Percentiles rank a stretch among this genome's conserved stretches.
These are phyloP conservation scores for Austrofundulus limnaeus DNA, from an alignment of 2,113 vertebrate species.

Conservation along the genomic window DNA sequence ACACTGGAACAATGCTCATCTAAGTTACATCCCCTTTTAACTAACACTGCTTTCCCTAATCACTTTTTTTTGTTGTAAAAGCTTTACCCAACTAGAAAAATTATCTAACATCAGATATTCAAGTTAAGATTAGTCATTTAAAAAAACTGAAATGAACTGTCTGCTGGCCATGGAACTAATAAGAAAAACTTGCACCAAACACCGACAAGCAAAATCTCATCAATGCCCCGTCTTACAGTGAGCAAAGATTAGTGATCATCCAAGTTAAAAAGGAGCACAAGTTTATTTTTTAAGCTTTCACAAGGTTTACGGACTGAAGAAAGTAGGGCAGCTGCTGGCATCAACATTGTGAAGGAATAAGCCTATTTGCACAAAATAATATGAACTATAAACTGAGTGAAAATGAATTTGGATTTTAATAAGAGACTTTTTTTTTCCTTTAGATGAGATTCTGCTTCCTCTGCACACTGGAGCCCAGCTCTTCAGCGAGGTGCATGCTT, in stretches of 20 bases:
- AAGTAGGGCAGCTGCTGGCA: conserved; percentile 50
- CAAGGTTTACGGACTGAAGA: conserved; percentile 18
- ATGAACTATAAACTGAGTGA: conserved; percentile 43
- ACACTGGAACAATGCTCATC: background rate
- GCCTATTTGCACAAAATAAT: conserved; percentile 30
- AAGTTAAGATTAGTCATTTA: conserved; percentile 19
- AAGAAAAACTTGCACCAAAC: conserved; percentile 26
- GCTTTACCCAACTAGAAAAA: too few species aligned
- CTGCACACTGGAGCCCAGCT: conserved; percentile 38
- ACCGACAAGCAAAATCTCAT: conserved; percentile 25
- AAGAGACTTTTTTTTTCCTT: background rate
- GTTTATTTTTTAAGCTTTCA: conserved; percentile 28
- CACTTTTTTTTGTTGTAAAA: too few species aligned
- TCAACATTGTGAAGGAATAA: conserved; percentile 25
- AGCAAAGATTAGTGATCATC: conserved; percentile 40
- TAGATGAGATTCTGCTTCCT: conserved; percentile 21
- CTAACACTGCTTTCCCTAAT: too few species aligned
- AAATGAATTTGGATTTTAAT: conserved; percentile 2
- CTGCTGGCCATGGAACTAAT: conserved; percentile 1
- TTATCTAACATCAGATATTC: background rate
- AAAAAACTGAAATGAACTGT: conserved; percentile 22
- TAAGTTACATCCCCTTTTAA: background rate
- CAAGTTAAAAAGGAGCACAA: conserved; percentile 28
- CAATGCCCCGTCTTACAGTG: background rate
- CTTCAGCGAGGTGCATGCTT: conserved; percentile 51